phyloP scores from a whole-genome alignment of 2,113 vertebrate species.

The Triplophysa rosa region DNA sequence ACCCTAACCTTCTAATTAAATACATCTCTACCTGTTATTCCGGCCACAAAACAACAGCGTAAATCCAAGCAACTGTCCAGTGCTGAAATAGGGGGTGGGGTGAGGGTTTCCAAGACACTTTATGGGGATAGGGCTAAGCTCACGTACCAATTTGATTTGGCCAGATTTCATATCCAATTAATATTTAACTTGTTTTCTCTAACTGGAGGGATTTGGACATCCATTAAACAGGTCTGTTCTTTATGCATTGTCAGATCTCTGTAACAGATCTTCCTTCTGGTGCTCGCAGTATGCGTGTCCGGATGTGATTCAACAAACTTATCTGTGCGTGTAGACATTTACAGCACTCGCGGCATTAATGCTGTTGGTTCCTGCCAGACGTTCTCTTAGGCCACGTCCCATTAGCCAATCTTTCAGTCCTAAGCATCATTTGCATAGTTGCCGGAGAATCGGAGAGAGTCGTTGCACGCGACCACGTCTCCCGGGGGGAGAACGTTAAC shows the following conservation, averaged over 20 bases:
- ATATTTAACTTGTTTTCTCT: not conserved
- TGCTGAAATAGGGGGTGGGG: too few relatives aligned
- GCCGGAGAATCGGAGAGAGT: not conserved
- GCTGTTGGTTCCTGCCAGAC: not conserved
- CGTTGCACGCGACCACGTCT: not conserved
- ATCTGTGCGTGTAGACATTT: not conserved
- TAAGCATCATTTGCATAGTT: not conserved
- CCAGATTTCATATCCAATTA: not conserved
- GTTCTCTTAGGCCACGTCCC: not conserved
- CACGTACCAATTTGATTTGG: not conserved
- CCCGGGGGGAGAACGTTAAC: not conserved
- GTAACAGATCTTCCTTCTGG: slow-evolving; percentile 1
- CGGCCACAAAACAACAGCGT: too few relatives aligned
- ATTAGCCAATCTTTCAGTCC: not conserved
- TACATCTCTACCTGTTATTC: too few relatives aligned
- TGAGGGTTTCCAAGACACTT: too few relatives aligned
- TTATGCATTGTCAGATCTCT: not conserved
- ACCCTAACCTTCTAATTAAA: too few relatives aligned
- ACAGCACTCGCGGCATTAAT: not conserved
- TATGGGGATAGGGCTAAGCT: not conserved
- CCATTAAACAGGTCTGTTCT: not conserved
- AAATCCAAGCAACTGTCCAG: not conserved
- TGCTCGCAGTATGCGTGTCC: not conserved
- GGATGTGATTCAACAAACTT: not conserved
- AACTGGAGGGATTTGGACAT: not conserved